Evolutionary conservation across 2,113 vertebrate species (phyloP), one percentile per base, ranked within the genome.

Genomic region (Condylura cristata): DNA sequence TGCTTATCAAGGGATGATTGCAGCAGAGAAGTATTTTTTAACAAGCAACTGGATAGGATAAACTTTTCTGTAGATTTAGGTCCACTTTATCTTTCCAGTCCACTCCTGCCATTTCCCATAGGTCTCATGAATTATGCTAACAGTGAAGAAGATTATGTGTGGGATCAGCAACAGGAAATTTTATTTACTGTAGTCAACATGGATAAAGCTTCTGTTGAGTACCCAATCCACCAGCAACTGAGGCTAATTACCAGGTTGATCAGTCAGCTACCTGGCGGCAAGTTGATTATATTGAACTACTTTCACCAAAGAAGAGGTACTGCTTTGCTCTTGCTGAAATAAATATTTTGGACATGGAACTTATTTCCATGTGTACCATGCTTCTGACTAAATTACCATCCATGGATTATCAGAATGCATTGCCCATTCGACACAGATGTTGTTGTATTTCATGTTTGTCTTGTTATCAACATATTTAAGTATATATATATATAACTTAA

Each of bases 371-470:
- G 17, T 56, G 6, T 37, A 41, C 56, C 66, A 37, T 17, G 30
- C 24, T 74, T 89, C 53, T 78, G 30, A 68, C 44, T 56, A 93
- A 91, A 61, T 79, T 75, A 70, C 39, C 79, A 91, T 74, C 61
- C 22, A 5, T 10, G 16, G 63, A 44, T 51, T 89, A 48, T 91
- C 6, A 44, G 39, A 75, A 34, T 91, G 44, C n/a, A 44, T 89
- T 79, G 80, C 46, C 66, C 60, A 58, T 41, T 74, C 17, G 7
- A 75, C 18, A 61, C 28, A 51, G 66, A n/a, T n/a, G n/a, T 24
- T 74, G 18, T 48, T 80, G 46, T 65, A 86, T 41, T 71, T 85
- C 51, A 81, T 74, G 66, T 44, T 58, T 93, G 53, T 85, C 76
- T 81, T 90, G 16, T 85, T 79, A 68, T 26, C 83, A 68, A 70